Evolutionary conservation across 1,140 invertebrate species (phyloP).

Genomic region (Atta texana): DNA sequence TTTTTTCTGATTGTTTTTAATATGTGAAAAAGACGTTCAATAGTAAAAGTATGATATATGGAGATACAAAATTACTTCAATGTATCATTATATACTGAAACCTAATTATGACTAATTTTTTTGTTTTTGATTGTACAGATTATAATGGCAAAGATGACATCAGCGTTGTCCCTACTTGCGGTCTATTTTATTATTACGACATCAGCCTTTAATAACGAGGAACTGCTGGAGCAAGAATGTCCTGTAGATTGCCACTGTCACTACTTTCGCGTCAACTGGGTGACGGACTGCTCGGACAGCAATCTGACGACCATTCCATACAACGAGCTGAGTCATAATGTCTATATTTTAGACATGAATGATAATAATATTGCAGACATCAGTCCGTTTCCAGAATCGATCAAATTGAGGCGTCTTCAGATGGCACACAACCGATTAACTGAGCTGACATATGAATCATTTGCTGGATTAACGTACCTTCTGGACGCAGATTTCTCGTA

Average conservation of each 20-base stretch:
- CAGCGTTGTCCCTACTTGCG: constrained; percentile 67
- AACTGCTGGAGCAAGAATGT: constrained; percentile 89
- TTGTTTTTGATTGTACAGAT: constrained; percentile 44
- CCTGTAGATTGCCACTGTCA: constrained; percentile 91
- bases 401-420: constrained; percentile 90
- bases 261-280: constrained; percentile 92
- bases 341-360: constrained; percentile 91
- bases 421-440: constrained; percentile 90
- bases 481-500: constrained; percentile 90
- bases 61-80: not conserved
- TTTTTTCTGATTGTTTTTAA: not conserved
- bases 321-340: constrained; percentile 89
- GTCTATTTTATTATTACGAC: constrained; percentile 56
- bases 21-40: not conserved
- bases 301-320: constrained; percentile 91
- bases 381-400: constrained; percentile 88
- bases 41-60: not conserved
- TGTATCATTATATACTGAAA: not conserved
- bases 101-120: not conserved
- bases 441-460: constrained; percentile 88
- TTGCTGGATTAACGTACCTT: constrained; percentile 89
- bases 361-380: constrained; percentile 89
- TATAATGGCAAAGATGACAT: constrained; percentile 50
- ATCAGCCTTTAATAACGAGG: constrained; percentile 86
- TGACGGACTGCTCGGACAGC: constrained; percentile 92